phyloP scores from a whole-genome alignment of 2,888 invertebrate genomes.

The Ferrisia virgata region DNA sequence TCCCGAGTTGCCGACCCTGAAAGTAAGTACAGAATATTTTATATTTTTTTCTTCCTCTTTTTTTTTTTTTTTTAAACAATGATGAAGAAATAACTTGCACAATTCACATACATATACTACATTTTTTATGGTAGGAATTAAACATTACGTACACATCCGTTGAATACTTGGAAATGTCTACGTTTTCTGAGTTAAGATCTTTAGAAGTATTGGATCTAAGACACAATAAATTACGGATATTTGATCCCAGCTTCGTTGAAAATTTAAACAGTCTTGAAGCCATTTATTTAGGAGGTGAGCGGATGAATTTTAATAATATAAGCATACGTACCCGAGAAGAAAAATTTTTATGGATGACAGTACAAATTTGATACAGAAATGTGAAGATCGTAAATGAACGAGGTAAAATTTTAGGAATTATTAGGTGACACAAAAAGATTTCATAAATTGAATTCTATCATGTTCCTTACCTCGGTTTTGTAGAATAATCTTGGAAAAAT shows the following conservation, averaged over 20 bases:
- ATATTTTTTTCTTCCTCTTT: neutral
- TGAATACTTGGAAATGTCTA: slow-evolving; percentile 50
- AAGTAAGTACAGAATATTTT: slow-evolving; percentile 20
- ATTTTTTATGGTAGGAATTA: slow-evolving; percentile 51
- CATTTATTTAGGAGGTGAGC: slow-evolving; percentile 59
- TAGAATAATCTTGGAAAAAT: too few species aligned
- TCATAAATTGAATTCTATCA: too few species aligned
- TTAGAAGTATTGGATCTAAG: slow-evolving; percentile 59
- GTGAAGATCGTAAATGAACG: too few species aligned
- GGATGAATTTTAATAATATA: too few species aligned
- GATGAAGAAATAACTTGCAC: neutral
- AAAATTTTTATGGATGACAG: neutral
- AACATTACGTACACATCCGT: slow-evolving; percentile 53
- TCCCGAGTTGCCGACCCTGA: neutral
- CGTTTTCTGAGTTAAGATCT: slow-evolving; percentile 55
- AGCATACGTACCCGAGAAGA: too few species aligned
- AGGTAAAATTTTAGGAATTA: too few species aligned
- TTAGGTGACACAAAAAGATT: too few species aligned
- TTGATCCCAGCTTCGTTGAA: slow-evolving; percentile 55
- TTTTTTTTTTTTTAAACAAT: neutral
- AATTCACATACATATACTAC: neutral
- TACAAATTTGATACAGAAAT: too few species aligned
- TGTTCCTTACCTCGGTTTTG: too few species aligned
- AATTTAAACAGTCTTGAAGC: slow-evolving; percentile 54
- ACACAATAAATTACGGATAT: slow-evolving; percentile 57